Base-by-base conservation (phyloP, 2,797 vertebrate species). In the Halcyon chelicuti region DNA sequence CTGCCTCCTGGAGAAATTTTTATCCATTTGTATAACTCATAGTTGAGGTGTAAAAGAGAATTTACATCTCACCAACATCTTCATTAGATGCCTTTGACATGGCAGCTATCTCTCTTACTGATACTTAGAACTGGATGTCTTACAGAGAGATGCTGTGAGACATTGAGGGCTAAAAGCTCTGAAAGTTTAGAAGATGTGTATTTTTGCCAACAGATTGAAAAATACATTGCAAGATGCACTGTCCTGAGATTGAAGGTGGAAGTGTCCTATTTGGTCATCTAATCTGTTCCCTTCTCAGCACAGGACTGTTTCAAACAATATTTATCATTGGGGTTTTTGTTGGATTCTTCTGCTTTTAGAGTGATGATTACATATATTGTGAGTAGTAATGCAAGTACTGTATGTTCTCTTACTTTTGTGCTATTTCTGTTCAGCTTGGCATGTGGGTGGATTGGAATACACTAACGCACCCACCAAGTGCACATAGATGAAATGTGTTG, bases 371-470 rank as follows among this genome's bases (percentile, higher is more conserved):
- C 74, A 74, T 84, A 74, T 83, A 93, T 81, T 95, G 86, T 93
- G 86, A 96, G 90, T 51, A 84, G 85, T 91, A 95, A 94, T 94
- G 12, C 70, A 87, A 96, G 97, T 96, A 97, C 97, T 96, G 73
- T 88, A 88, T 96, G 97, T 97, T 97, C 97, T 91, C 79, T 82
- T 96, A 92, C 87, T 96, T 97, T 88, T 85, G 87, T 92, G 94
- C 95, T 97, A 96, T 97, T 97, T 97, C 95, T 97, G 93, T 92
- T 91, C 93, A 94, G 68, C 90, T 94, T 95, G 94, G 86, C 91
- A 52, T 92, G 97, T 97, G 92, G 96, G 97, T 91, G 96, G 92
- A 91, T 62, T 94, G 91, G 94, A 97, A 93, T 95, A 96, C 92
- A 96, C 94, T 96, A 94, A 81, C 92, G 92, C 94, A 87, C 96